Conservation (phyloP, 2,113 vertebrate genomes). For the Etheostoma cragini region DNA sequence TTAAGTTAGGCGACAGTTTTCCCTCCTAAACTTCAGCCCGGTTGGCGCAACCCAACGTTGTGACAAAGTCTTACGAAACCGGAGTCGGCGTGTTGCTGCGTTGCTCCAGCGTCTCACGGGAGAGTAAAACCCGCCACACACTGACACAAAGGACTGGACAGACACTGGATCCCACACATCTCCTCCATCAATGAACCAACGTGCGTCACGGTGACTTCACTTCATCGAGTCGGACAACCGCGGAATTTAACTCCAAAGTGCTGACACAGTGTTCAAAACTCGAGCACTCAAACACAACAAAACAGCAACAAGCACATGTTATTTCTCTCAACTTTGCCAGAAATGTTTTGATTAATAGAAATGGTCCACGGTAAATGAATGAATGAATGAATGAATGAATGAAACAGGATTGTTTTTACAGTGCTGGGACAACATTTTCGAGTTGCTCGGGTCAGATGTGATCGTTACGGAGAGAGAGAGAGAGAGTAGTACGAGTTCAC, state of each 20-base stretch:
- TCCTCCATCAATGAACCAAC: not conserved
- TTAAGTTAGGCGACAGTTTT: not conserved
- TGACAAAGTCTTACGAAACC: slow-evolving; percentile 30
- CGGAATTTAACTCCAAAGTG: not conserved
- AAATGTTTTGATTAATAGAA: not conserved
- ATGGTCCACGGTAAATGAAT: not conserved
- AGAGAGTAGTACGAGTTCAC: no score
- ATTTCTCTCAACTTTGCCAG: not conserved
- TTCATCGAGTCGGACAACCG: not conserved
- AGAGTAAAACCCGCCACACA: not conserved
- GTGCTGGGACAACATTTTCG: not conserved
- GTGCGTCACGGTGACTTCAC: not conserved
- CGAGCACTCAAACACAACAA: not conserved
- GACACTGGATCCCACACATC: not conserved
- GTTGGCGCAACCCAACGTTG: slow-evolving; percentile 22
- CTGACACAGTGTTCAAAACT: not conserved
- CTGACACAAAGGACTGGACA: not conserved
- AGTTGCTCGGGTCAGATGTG: not conserved
- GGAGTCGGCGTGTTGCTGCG: rapidly evolving
- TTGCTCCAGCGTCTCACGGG: slow-evolving; percentile 17
- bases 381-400: no score
- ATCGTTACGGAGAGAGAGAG: no score
- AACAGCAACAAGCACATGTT: not conserved
- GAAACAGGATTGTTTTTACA: not conserved
- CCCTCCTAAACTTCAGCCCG: not conserved